These are phyloP conservation scores for Eledone cirrhosa DNA, from an alignment of 2,888 invertebrate species.

Conservation along the genomic window DNA sequence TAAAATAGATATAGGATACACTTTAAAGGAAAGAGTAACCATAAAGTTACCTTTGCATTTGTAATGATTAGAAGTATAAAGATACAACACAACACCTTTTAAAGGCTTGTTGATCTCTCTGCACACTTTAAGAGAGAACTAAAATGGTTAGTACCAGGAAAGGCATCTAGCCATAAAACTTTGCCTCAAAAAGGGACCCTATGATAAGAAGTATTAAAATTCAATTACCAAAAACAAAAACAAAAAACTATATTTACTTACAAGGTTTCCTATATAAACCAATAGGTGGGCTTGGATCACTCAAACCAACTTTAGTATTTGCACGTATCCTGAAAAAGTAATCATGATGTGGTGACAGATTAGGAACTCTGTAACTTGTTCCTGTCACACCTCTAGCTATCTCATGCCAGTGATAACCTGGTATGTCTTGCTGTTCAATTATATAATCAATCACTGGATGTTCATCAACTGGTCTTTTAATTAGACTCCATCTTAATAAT, in stretches of 20 bases:
- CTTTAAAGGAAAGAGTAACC: too few relatives aligned
- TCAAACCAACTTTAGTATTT: slow-evolving; percentile 93
- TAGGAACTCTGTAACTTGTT: slow-evolving; percentile 25
- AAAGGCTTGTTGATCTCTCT: too few relatives aligned
- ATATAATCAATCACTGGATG: slow-evolving; percentile 50
- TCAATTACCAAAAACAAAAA: not conserved
- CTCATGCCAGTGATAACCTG: slow-evolving; percentile 48
- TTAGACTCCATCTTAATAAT: slow-evolving; percentile 56
- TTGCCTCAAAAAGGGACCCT: too few relatives aligned
- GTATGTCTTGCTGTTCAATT: slow-evolving; percentile 51
- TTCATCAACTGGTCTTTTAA: slow-evolving; percentile 50
- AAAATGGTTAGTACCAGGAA: too few relatives aligned
- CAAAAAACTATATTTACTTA: slow-evolving; percentile 33
- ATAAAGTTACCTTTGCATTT: too few relatives aligned
- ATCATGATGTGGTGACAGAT: slow-evolving; percentile 72
- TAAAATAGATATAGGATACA: too few relatives aligned
- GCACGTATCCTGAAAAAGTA: slow-evolving; percentile 95
- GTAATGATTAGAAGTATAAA: too few relatives aligned
- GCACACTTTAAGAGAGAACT: too few relatives aligned
- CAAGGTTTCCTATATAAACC: slow-evolving; percentile 50
- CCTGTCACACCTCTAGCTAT: slow-evolving; percentile 25
- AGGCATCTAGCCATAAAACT: too few relatives aligned
- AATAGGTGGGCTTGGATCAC: slow-evolving; percentile 86
- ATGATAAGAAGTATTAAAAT: not conserved
- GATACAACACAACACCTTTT: too few relatives aligned